phyloP scores from a whole-genome alignment of 1,140 invertebrate species.

The Asbolus verrucosus region DNA sequence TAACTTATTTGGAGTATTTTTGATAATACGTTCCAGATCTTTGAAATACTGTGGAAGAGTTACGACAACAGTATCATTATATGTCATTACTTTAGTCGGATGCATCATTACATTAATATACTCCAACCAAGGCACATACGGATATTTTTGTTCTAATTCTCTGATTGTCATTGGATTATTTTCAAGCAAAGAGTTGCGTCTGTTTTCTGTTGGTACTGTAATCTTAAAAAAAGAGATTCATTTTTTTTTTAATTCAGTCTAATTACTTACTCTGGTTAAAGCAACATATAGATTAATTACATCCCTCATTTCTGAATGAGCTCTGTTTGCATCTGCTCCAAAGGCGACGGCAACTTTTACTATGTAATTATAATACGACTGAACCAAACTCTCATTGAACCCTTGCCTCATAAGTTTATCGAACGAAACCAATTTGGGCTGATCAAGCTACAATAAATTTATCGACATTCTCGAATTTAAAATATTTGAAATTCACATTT shows the following conservation, averaged over 20 bases:
- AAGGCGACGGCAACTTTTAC: conserved; percentile 86
- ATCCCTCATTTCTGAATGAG: conserved; percentile 79
- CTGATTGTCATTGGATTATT: conserved; percentile 76
- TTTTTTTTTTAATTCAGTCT: not conserved
- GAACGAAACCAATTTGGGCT: conserved; percentile 82
- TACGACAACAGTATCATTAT: conserved; percentile 62
- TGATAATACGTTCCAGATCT: conserved; percentile 68
- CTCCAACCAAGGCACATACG: conserved; percentile 69
- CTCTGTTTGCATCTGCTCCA: conserved; percentile 77
- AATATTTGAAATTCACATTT: not conserved
- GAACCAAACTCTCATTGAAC: conserved; percentile 78
- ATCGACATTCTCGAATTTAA: not conserved
- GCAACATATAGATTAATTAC: conserved; percentile 90
- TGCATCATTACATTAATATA: conserved; percentile 69
- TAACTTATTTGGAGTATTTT: too few relatives aligned
- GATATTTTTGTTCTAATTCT: conserved; percentile 67
- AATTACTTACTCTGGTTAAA: conserved; percentile 80
- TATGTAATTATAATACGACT: conserved; percentile 82
- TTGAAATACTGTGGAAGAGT: conserved; percentile 71
- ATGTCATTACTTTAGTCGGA: conserved; percentile 61
- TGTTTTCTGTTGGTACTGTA: conserved; percentile 3
- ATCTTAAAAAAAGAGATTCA: conserved; percentile 31
- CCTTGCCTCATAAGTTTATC: conserved; percentile 88
- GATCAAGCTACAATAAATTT: conserved; percentile 79
- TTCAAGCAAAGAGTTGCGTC: conserved; percentile 70